Percentiles rank a stretch among this genome's conserved stretches.
These are phyloP conservation scores for Mactra quadrangularis DNA, from an alignment of 1,140 invertebrate genomes.

Conservation along the genomic window DNA sequence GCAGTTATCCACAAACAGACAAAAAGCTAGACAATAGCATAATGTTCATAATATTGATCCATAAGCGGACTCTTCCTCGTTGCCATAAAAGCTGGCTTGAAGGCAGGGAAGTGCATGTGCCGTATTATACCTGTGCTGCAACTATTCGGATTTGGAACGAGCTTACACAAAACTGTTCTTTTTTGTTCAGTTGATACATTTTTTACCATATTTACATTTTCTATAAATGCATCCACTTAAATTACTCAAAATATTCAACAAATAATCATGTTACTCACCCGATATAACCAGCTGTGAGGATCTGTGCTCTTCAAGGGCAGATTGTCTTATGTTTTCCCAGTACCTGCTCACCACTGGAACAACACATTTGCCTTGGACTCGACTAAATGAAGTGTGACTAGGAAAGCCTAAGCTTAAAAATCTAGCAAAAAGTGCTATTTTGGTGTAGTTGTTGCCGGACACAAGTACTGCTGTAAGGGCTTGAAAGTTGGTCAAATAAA, in stretches of 20 bases:
- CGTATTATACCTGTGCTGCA: not conserved
- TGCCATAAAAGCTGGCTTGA: no score
- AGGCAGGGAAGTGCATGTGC: no score
- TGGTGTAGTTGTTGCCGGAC: constrained; percentile 38
- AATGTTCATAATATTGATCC: not conserved
- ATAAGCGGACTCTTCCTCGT: not conserved
- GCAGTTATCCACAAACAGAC: no score
- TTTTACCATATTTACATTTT: no score
- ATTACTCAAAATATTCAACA: no score
- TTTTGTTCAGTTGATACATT: no score
- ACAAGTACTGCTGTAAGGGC: not conserved
- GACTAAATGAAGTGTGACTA: not conserved
- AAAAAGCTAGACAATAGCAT: no score
- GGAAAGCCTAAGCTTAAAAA: constrained; percentile 23
- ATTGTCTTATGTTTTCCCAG: constrained; percentile 1
- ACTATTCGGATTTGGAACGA: not conserved
- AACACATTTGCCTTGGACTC: constrained; percentile 26
- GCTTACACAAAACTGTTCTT: no score
- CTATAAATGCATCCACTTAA: no score
- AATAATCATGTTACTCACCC: not conserved
- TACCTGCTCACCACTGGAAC: not conserved
- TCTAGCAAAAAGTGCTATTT: constrained; percentile 34
- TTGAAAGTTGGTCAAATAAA: not conserved
- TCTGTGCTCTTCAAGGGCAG: not conserved
- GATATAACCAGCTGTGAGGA: not conserved